Conservation (phyloP, 92 coral and sea anemone species). For the Phymanthus crucifer region DNA sequence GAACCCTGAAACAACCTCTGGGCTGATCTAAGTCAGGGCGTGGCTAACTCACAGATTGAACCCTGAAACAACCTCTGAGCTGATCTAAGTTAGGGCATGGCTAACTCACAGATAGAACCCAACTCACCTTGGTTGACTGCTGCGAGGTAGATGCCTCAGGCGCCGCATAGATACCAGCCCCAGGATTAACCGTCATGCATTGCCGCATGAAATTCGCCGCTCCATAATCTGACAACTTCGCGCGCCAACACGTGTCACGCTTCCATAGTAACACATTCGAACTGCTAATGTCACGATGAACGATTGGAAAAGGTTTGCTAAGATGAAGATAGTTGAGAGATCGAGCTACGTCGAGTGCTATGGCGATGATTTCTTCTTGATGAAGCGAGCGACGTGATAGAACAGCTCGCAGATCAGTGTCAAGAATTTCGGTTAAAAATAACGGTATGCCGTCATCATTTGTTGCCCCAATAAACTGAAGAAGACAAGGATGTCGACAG, state of each 20-base stretch:
- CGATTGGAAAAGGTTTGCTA: constrained; percentile 90
- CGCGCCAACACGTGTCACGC: constrained; percentile 85
- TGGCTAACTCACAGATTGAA: no score
- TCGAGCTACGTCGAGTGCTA: constrained; percentile 74
- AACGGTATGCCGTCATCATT: constrained; percentile 87
- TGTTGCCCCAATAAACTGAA: constrained; percentile 97
- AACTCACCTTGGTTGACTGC: constrained; percentile 88
- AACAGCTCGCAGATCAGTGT: constrained; percentile 76
- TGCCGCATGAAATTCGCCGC: constrained; percentile 98
- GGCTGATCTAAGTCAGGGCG: no score
- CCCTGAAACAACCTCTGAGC: no score
- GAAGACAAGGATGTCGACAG: constrained; percentile 87
- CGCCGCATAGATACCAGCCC: constrained; percentile 96
- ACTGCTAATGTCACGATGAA: constrained; percentile 96
- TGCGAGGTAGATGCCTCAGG: constrained; percentile 87
- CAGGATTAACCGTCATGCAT: constrained; percentile 92
- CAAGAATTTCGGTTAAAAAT: constrained; percentile 88
- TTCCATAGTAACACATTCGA: constrained; percentile 96
- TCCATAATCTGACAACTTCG: constrained; percentile 95
- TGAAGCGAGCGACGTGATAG: constrained; percentile 82
- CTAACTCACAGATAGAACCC: background rate
- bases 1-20: no score
- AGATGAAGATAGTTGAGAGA: constrained; percentile 92
- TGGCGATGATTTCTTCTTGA: constrained; percentile 77
- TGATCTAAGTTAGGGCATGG: no score